Percentiles rank a stretch among this genome's conserved stretches.
These are phyloP conservation scores for Talpa occidentalis DNA, from an alignment of 2,113 vertebrate species.

Conservation along the genomic window DNA sequence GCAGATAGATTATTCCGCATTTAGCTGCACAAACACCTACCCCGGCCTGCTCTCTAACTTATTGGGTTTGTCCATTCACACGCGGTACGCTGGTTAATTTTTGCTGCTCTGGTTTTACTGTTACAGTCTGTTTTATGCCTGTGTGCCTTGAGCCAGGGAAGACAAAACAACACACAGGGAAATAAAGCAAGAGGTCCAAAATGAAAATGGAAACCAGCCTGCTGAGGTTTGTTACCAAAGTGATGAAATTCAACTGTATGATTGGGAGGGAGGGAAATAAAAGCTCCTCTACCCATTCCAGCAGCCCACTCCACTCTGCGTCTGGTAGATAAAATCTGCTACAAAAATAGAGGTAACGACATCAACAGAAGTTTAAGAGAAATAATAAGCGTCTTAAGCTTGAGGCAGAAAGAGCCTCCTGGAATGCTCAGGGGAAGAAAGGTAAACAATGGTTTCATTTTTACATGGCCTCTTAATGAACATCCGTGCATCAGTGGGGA, in stretches of 20 bases:
- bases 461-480: slow-evolving; percentile 22
- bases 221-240: slow-evolving; percentile 29
- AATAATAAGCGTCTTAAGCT: slow-evolving; percentile 49
- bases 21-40: background rate
- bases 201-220: slow-evolving; percentile 26
- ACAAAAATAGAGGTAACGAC: slow-evolving; percentile 51
- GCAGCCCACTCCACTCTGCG: slow-evolving; percentile 26
- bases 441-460: slow-evolving; percentile 3
- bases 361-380: slow-evolving; percentile 64
- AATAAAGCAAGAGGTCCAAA: slow-evolving; percentile 54
- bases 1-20: slow-evolving; percentile 8
- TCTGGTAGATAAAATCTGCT: slow-evolving; percentile 38
- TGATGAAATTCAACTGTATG: slow-evolving; percentile 55
- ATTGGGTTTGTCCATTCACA: slow-evolving; percentile 9
- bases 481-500: background rate
- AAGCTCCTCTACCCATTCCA: slow-evolving; percentile 26
- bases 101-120: slow-evolving; percentile 35
- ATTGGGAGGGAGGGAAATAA: background rate
- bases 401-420: background rate
- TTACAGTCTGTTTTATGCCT: background rate
- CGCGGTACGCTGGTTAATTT: background rate
- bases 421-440: slow-evolving; percentile 37
- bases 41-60: background rate
- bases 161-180: slow-evolving; percentile 44
- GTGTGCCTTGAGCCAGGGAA: background rate